A percentile compares a stretch with the other conserved stretches of the same genome.
Conservation (phyloP, 1,140 invertebrate species). For the Pomacea maculata region DNA sequence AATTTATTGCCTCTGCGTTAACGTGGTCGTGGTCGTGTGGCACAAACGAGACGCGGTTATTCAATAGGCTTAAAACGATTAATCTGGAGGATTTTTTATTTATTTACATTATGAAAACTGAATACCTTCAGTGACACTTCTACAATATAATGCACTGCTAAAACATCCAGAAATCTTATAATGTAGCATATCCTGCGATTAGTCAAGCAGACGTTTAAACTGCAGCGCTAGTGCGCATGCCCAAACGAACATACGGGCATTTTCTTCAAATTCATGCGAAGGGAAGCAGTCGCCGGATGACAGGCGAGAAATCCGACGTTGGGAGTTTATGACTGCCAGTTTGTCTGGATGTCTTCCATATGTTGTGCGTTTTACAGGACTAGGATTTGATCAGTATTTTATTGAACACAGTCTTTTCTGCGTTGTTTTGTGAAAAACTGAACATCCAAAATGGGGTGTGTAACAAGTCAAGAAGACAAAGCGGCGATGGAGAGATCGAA, state of each 20-base stretch:
- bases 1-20: too few species aligned
- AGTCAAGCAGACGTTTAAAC: constrained; percentile 16
- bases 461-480: constrained; percentile 54
- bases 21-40: too few species aligned
- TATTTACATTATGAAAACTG: too few species aligned
- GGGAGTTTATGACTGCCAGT: neutral
- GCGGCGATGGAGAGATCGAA: constrained; percentile 74
- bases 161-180: too few species aligned
- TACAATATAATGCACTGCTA: too few species aligned
- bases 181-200: too few species aligned
- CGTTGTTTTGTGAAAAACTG: constrained; percentile 16
- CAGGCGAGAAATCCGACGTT: constrained; percentile 12
- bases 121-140: too few species aligned
- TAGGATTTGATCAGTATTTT: neutral
- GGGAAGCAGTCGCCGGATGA: constrained; percentile 21
- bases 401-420: constrained; percentile 7
- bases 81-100: too few species aligned
- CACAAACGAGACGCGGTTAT: too few species aligned
- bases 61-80: too few species aligned
- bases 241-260: constrained; percentile 28
- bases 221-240: constrained; percentile 24
- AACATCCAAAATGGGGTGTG: constrained; percentile 53
- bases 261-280: constrained; percentile 33
- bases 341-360: constrained; percentile 7
- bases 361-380: constrained; percentile 1